A percentile compares a stretch with the other conserved stretches of the same genome.
Evolutionary conservation across 2,888 invertebrate species (phyloP).

Genomic region (Beris morrisii): DNA sequence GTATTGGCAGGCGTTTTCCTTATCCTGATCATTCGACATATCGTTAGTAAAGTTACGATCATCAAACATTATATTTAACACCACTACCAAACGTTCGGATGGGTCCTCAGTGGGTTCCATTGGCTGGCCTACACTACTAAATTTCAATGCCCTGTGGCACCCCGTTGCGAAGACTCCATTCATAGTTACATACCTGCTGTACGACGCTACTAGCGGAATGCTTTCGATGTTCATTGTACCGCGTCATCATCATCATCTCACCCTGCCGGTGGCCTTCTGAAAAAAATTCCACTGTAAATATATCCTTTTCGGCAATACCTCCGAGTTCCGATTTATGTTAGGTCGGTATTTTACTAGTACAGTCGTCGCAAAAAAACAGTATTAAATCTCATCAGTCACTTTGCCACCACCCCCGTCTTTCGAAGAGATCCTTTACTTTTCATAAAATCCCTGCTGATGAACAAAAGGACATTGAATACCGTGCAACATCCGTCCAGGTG

Average conservation of each 20-base stretch:
- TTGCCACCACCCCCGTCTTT: slow-evolving; percentile 1
- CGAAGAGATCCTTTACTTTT: slow-evolving; percentile 21
- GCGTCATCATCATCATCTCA: neutral
- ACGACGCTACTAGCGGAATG: slow-evolving; percentile 7
- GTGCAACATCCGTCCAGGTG: slow-evolving; percentile 37
- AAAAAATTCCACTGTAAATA: slow-evolving; percentile 12
- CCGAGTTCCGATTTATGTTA: neutral
- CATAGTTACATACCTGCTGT: slow-evolving; percentile 5
- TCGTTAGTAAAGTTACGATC: slow-evolving; percentile 24
- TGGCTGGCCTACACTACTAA: slow-evolving; percentile 3
- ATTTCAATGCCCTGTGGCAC: slow-evolving; percentile 12
- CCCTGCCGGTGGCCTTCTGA: slow-evolving; percentile 17
- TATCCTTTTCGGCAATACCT: slow-evolving; percentile 12
- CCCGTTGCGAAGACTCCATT: slow-evolving; percentile 23
- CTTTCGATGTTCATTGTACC: neutral
- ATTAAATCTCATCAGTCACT: slow-evolving; percentile 26
- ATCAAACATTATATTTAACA: neutral
- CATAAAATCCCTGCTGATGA: slow-evolving; percentile 21
- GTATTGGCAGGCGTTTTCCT: slow-evolving; percentile 25
- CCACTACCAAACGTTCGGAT: slow-evolving; percentile 1
- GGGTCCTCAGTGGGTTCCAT: slow-evolving; percentile 17
- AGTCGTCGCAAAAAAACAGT: slow-evolving; percentile 14
- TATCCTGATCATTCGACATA: neutral
- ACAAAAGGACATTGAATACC: slow-evolving; percentile 26
- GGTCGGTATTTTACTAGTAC: slow-evolving; percentile 1